A percentile compares a stretch with the other conserved stretches of the same genome.
Evolutionary conservation across 2,113 vertebrate genomes (phyloP).

Genomic region (Uria lomvia): DNA sequence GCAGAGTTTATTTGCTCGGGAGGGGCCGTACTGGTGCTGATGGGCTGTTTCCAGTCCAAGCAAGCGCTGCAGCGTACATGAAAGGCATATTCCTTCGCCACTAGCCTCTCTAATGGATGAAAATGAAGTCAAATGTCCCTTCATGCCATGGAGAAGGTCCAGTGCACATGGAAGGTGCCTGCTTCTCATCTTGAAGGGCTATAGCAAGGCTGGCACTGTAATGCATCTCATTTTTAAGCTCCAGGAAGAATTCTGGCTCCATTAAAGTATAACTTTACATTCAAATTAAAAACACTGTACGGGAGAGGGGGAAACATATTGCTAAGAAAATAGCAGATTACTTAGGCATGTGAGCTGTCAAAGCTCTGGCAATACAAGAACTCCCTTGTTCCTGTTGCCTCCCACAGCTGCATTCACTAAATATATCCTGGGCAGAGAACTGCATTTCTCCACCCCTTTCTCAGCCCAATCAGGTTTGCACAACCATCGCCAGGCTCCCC

Average conservation of each 20-base stretch:
- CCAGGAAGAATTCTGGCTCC: background rate
- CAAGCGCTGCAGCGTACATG: background rate
- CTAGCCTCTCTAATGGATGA: background rate
- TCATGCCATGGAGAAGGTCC: background rate
- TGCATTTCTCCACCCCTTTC: conserved; percentile 44
- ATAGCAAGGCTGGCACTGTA: background rate
- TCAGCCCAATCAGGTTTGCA: conserved; percentile 29
- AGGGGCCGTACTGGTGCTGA: accelerated
- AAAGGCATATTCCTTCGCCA: background rate
- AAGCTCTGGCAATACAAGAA: conserved; percentile 28
- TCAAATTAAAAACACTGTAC: background rate
- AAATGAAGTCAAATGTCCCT: background rate
- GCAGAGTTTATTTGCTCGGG: background rate
- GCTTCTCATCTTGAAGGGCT: background rate
- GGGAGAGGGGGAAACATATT: background rate
- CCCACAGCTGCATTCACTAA: conserved; percentile 62
- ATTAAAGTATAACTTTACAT: background rate
- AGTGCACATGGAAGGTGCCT: background rate
- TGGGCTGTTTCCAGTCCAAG: background rate
- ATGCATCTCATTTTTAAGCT: background rate
- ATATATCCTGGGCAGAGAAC: conserved; percentile 51
- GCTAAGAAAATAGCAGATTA: background rate
- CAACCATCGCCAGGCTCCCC: background rate
- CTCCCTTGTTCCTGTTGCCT: conserved; percentile 49
- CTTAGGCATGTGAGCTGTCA: conserved; percentile 1